A percentile compares a stretch with the other conserved stretches of the same genome.
Evolutionary conservation across 2,888 invertebrate genomes (phyloP).

Genomic region (Schizotus pectinicornis): DNA sequence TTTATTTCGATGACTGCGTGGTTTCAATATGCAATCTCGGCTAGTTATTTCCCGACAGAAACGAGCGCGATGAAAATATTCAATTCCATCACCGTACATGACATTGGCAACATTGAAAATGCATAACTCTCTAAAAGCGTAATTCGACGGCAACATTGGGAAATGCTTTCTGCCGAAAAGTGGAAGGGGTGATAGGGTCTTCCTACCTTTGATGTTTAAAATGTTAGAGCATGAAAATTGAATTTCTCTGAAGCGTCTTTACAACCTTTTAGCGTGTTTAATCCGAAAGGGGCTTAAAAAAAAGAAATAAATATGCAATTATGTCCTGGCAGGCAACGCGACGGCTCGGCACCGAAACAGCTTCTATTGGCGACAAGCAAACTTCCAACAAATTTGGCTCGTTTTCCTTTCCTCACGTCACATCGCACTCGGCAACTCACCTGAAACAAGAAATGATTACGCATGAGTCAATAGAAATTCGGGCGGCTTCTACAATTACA

Average conservation of each 20-base stretch:
- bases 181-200: constrained; percentile 47
- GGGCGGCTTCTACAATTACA: constrained; percentile 14
- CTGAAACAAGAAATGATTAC: constrained; percentile 12
- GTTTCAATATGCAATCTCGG: constrained; percentile 19
- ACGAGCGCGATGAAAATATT: constrained; percentile 36
- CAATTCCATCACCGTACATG: constrained; percentile 40
- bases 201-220: constrained; percentile 51
- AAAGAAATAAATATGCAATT: constrained; percentile 51
- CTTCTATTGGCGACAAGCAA: neutral
- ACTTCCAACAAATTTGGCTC: too few relatives aligned
- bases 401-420: too few relatives aligned
- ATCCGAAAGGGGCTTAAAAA: constrained; percentile 47
- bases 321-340: constrained; percentile 29
- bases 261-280: constrained; percentile 52
- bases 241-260: constrained; percentile 51
- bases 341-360: constrained; percentile 10
- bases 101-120: constrained; percentile 45
- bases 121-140: constrained; percentile 48
- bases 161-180: constrained; percentile 30
- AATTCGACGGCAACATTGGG: constrained; percentile 38
- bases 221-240: constrained; percentile 52
- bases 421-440: neutral
- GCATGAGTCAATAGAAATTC: constrained; percentile 1
- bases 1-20: constrained; percentile 10
- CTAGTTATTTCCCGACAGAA: constrained; percentile 13